Evolutionary conservation across 2,113 vertebrate species (phyloP).

Genomic region (Panthera leo): DNA sequence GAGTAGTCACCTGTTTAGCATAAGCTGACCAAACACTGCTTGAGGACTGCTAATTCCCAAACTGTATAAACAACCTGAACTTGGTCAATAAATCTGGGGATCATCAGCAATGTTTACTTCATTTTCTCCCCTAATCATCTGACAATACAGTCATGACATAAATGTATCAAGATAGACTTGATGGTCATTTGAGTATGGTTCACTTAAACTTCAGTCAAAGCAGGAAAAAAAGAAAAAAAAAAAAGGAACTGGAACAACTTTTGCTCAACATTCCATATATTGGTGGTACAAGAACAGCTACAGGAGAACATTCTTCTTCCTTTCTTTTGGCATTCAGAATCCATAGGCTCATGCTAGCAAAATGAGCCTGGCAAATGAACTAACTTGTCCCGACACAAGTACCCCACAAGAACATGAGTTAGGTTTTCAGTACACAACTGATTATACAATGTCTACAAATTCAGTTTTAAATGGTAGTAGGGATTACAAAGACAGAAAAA

Average conservation of each 20-base stretch:
- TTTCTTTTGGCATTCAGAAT: constrained; percentile 56
- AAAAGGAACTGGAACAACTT: neutral
- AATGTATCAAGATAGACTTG: constrained; percentile 30
- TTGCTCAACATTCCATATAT: constrained; percentile 60
- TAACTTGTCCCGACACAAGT: constrained; percentile 18
- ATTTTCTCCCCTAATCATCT: constrained; percentile 14
- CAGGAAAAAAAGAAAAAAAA: neutral
- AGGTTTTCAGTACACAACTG: constrained; percentile 19
- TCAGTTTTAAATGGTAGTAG: neutral
- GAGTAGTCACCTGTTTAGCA: neutral
- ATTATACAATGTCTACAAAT: constrained; percentile 39
- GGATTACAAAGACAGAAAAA: constrained; percentile 40
- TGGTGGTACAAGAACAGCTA: neutral
- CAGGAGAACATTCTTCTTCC: constrained; percentile 1
- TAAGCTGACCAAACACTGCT: neutral
- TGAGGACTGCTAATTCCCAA: neutral
- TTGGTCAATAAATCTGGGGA: neutral
- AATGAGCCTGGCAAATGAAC: neutral
- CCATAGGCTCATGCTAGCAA: constrained; percentile 39
- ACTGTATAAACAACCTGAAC: neutral
- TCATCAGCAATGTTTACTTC: constrained; percentile 28
- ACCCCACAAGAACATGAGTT: constrained; percentile 25
- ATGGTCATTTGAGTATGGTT: neutral
- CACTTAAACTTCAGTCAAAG: neutral
- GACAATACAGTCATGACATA: neutral